Base-by-base conservation (phyloP, 2,888 invertebrate species). In the Drosophila anomalata region DNA sequence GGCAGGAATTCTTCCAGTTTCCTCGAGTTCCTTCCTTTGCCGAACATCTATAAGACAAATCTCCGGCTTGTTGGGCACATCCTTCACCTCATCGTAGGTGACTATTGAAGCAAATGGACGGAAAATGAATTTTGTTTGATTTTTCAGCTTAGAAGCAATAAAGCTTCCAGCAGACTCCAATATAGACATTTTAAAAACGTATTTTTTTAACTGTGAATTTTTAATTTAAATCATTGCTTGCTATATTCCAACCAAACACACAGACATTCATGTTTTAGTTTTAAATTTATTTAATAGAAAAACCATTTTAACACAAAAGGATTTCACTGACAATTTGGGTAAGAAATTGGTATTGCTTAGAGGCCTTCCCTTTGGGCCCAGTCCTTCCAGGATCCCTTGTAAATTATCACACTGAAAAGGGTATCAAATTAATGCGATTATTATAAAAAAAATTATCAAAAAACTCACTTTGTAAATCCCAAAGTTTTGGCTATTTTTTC, bases 311-410 rank as follows among this genome's bases (percentile, higher is more conserved):
- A 42, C 42, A 42, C 9, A 17, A 20, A 4, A 42, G 11, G 0
- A 41, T 14, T 42, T 17, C 7, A 42, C 42, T 42, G 42, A 11
- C 11, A 42, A 22, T 42, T 42, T 20, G 12, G 12, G 2, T 33
- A 33, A n/a, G n/a, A 33, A 33, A 12, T 5, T 42, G 11, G 20
- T 1, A 3, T 1, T 14, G 4, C 8, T 48, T 42, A 55, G 4
- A 78, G 69, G n/a, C 75, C 85, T 29, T 84, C 71, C 46, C 69
- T 87, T 29, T 87, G 57, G 36, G 84, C 79, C 84, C 84, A 84
- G 8, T 84, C 84, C 1, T 75, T 66, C 84, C 84, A 84, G 12
- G 84, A 84, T 41, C 84, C 84, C 9, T 57, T 67, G 53, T 85
- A 84, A 41, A 87, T 59, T 4, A 73, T 62, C 20, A 77, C 59